Percentiles rank a stretch among this genome's conserved stretches.
Conservation (phyloP, 2,888 invertebrate genomes). For the Hyalella azteca region DNA sequence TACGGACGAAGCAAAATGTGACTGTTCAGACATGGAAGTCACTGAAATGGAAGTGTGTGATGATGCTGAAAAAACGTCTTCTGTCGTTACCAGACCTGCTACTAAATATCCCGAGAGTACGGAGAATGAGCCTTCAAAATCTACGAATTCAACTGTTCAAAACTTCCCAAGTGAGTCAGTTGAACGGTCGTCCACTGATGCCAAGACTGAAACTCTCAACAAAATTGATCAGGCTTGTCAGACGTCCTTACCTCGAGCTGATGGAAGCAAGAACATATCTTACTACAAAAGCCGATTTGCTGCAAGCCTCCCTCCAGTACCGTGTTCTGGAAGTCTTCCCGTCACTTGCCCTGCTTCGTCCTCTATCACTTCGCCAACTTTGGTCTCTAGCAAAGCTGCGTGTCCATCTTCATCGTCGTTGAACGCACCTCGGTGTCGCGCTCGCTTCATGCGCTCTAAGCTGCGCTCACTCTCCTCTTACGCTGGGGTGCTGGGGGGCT, state of each 20-base stretch:
- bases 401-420: neutral
- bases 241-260: neutral
- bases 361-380: neutral
- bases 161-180: too few relatives aligned
- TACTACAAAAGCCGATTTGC: neutral
- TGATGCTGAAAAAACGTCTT: neutral
- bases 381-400: neutral
- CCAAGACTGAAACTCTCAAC: neutral
- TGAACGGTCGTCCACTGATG: neutral
- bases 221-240: constrained; percentile 16
- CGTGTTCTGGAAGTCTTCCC: neutral
- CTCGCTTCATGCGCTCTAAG: constrained; percentile 19
- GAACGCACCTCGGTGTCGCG: constrained; percentile 15
- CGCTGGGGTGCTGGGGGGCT: constrained; percentile 32
- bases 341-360: neutral
- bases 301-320: neutral
- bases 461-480: constrained; percentile 16
- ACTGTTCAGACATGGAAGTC: neutral
- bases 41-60: constrained; percentile 1
- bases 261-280: neutral
- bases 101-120: too few relatives aligned
- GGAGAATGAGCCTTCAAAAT: too few relatives aligned
- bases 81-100: neutral
- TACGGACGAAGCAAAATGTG: neutral
- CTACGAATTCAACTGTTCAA: too few relatives aligned